Base-by-base conservation (phyloP, 2,888 invertebrate species). In the Frankliniella intonsa region DNA sequence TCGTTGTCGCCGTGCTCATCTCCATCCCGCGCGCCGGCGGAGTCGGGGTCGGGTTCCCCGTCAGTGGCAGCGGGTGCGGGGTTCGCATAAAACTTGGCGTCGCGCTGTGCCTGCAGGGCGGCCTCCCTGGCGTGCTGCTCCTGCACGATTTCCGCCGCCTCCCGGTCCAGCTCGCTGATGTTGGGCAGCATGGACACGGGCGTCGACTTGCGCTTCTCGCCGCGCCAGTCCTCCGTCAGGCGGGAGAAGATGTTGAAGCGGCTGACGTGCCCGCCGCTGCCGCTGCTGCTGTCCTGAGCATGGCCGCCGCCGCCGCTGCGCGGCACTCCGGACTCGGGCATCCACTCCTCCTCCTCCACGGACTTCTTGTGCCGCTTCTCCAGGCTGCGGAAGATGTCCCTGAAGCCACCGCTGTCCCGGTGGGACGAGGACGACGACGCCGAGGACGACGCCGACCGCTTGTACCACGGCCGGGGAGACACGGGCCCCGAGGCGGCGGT, bases 81-180 rank as follows among this genome's bases (percentile, higher is more conserved):
- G 8, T 84, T 83, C 10, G 85, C 83, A 83, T 87, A 88, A 83
- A 86, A 87, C 84, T 86, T 85, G 25, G 86, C 87, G 84, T 86
- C 85, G 55, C 86, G 85, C 10, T 86, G 85, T 38, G 85, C 85
- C 80, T 86, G 81, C 62, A 85, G 83, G 11, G 86, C 86, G 65
- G 86, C 85, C 82, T 86, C 86, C 80, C 86, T 86, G 0, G 87
- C 88, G 83, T 90, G 89, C 83, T 90, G 90, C 81, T 90, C 90
- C 86, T 91, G 91, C 80, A 94, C 91, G 84, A 95, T 93, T 87
- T 93, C 93, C 0, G 92, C 91, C 0, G 94, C 94, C 87, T 95
- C 94, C 85, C 93, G 91, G 86, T 95, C 95, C 84, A 95, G 88
- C 87, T 94, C 94, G 86, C 94, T 94, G 84, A 94, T 94, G 86